Evolutionary conservation across 2,888 invertebrate genomes (phyloP).

Genomic region (Phyllotreta cruciferae): DNA sequence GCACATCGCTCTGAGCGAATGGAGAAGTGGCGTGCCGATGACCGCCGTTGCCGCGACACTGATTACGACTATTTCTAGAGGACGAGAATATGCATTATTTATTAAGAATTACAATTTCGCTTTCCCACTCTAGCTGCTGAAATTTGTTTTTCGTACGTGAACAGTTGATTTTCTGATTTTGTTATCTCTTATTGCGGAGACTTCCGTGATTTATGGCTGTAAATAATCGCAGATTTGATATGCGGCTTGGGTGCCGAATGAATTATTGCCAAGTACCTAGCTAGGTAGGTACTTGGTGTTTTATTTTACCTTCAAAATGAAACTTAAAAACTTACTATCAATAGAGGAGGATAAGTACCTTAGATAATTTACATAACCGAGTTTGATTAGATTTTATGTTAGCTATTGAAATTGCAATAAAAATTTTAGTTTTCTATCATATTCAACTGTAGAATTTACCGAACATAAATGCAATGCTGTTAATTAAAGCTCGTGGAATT

Average conservation of each 20-base stretch:
- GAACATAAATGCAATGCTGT: too few species aligned
- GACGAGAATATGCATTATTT: slow-evolving; percentile 20
- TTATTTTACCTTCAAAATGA: too few species aligned
- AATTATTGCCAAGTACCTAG: slow-evolving; percentile 4
- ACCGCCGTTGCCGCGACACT: slow-evolving; percentile 41
- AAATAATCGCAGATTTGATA: slow-evolving; percentile 6
- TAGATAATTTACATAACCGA: too few species aligned
- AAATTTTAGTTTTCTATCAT: too few species aligned
- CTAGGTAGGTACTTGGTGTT: background rate
- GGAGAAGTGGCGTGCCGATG: slow-evolving; percentile 15
- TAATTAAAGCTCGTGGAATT: too few species aligned
- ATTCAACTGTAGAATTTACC: too few species aligned
- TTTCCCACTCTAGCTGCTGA: slow-evolving; percentile 41
- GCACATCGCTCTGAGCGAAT: slow-evolving; percentile 31
- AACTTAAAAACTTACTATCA: too few species aligned
- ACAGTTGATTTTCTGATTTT: slow-evolving; percentile 14
- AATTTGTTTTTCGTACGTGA: slow-evolving; percentile 16
- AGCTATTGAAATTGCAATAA: too few species aligned
- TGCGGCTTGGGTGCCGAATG: background rate
- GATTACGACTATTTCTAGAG: slow-evolving; percentile 21
- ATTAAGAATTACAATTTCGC: slow-evolving; percentile 40
- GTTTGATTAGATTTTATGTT: too few species aligned
- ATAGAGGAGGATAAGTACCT: too few species aligned
- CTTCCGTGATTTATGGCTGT: slow-evolving; percentile 4
- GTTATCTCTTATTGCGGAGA: slow-evolving; percentile 30